Evolutionary conservation across 2,113 vertebrate species (phyloP), one percentile per base, ranked within the genome.

Genomic region (Panthera leo): DNA sequence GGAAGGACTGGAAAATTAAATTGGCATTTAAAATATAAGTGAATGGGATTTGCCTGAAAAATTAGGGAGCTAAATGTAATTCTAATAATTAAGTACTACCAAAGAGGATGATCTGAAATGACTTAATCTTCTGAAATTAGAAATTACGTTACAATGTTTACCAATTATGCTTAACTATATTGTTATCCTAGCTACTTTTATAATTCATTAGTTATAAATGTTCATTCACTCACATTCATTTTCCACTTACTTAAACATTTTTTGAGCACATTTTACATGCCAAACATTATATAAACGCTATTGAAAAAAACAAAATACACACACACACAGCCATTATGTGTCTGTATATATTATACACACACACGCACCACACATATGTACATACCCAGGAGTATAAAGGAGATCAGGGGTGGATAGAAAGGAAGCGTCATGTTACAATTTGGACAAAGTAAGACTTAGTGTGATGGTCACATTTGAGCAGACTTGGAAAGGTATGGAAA

Each of bases 71-170:
- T 71, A 61, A 65, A 65, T 89, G 11, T 63, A 78, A 70, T 70
- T 89, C 29, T 78, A 83, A n/a, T 78, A 89, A 78, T 92, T 83
- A 91, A 87, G 19, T 82, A 27, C 18, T 31, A 76, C 31, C 42
- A 84, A 88, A 15, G 39, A 42, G 34, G 36, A 71, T 89, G 21
- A 53, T 58, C 12, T 71, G 42, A 95, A 84, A 84, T 92, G 27
- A 84, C 31, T 88, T 92, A 36, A 71, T 67, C 42, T 18, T 94
- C 45, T 82, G 31, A 87, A 96, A 87, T 67, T 91, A 91, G 73
- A 80, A 65, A 75, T 67, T 86, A 80, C 3, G 53, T 65, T 53
- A 23, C 25, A 51, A 39, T n/a, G 8, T 80, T 90, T 94, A 27
- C 14, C 34, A 58, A 73, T 80, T 73, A 67, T 29, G 21, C 58